Evolutionary conservation across 2,888 invertebrate species (phyloP).

Genomic region (Drosophila monieri): DNA sequence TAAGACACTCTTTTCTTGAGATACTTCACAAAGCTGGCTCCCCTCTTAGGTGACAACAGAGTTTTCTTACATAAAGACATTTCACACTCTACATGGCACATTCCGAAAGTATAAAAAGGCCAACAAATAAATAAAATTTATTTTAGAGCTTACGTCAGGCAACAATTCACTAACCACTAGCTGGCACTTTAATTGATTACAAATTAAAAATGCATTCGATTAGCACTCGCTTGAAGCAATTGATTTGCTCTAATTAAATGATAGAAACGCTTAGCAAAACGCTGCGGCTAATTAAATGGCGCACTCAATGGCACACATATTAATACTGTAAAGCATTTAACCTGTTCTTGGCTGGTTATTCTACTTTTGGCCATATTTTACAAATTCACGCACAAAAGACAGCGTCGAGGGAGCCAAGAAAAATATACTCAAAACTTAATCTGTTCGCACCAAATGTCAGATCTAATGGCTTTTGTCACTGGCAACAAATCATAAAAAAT

Average conservation of each 20-base stretch:
- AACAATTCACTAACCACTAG: neutral
- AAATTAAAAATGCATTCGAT: constrained; percentile 71
- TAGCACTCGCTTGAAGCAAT: constrained; percentile 61
- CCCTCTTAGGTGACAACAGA: neutral
- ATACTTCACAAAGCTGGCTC: no score
- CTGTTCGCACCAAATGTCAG: constrained; percentile 77
- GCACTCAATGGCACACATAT: neutral
- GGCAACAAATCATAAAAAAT: constrained; percentile 69
- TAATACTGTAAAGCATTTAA: constrained; percentile 11
- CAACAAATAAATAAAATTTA: constrained; percentile 13
- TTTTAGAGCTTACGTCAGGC: constrained; percentile 2
- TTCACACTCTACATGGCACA: constrained; percentile 23
- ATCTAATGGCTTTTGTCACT: constrained; percentile 76
- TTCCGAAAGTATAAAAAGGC: neutral
- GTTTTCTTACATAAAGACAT: constrained; percentile 5
- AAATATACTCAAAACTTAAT: constrained; percentile 65
- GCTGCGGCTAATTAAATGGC: constrained; percentile 48
- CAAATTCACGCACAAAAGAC: constrained; percentile 14
- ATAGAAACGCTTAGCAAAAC: constrained; percentile 55
- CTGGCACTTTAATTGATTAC: constrained; percentile 68
- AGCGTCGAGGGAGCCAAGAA: constrained; percentile 12
- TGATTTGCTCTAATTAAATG: constrained; percentile 69
- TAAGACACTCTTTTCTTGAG: no score
- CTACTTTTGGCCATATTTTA: constrained; percentile 12
- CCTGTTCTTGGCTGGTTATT: constrained; percentile 2